Conservation (phyloP, 2,888 invertebrate genomes). For the Platycheirus albimanus region DNA sequence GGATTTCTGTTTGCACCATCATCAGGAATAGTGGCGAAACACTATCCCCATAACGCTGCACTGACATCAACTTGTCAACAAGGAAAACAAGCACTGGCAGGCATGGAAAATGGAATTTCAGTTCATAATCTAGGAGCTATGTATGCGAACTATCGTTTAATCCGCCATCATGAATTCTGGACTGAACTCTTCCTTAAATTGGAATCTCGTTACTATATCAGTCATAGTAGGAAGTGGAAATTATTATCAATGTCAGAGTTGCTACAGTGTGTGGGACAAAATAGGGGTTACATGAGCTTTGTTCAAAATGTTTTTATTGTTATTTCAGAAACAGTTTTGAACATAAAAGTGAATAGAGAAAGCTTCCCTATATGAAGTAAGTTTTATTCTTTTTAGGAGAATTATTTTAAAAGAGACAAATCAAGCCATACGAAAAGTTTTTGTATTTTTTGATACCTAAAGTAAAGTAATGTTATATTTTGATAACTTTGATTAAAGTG, state of each 20-base stretch:
- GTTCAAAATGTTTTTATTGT: no score
- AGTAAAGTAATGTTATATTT: no score
- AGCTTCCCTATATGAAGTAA: no score
- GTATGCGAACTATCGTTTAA: slow-evolving; percentile 13
- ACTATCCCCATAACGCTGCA: slow-evolving; percentile 34
- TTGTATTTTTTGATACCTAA: no score
- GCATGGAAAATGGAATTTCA: slow-evolving; percentile 61
- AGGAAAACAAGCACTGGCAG: slow-evolving; percentile 58
- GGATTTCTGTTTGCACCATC: slow-evolving; percentile 63
- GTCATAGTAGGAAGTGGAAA: slow-evolving; percentile 33
- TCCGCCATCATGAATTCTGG: slow-evolving; percentile 46
- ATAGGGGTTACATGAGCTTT: no score
- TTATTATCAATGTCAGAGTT: slow-evolving; percentile 45
- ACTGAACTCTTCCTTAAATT: slow-evolving; percentile 27
- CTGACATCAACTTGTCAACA: slow-evolving; percentile 67
- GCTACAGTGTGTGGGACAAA: neutral
- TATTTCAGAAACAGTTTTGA: no score
- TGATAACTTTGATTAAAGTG: no score
- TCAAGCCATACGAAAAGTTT: no score
- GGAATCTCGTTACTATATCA: slow-evolving; percentile 24
- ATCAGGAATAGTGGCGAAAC: slow-evolving; percentile 45
- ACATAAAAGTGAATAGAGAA: no score
- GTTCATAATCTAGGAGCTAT: slow-evolving; percentile 15
- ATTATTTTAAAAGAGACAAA: no score
- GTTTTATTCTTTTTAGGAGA: no score